Evolutionary conservation across 1,140 invertebrate genomes (phyloP).

Genomic region (Caenorhabditis brenneri): DNA sequence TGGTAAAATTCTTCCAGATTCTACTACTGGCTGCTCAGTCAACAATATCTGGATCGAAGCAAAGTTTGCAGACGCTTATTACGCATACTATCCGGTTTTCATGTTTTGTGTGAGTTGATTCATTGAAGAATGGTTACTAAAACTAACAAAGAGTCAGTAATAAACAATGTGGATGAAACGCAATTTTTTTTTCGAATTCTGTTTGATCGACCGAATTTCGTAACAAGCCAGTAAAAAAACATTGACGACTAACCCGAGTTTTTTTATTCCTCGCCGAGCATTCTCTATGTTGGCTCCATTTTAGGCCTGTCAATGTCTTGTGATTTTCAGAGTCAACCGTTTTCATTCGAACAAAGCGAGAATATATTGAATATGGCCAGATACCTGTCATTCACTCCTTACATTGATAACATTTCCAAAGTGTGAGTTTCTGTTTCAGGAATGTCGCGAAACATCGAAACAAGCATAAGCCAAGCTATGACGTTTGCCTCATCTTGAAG

Average conservation of each 20-base stretch:
- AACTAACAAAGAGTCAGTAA: too few relatives aligned
- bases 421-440: conserved; percentile 80
- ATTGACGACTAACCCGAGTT: too few relatives aligned
- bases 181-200: too few relatives aligned
- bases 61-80: conserved; percentile 86
- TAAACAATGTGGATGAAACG: too few relatives aligned
- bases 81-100: conserved; percentile 92
- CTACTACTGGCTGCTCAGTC: conserved; percentile 90
- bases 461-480: too few relatives aligned
- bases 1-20: conserved; percentile 77
- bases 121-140: too few relatives aligned
- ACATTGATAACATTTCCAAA: conserved; percentile 80
- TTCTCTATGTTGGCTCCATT: too few relatives aligned
- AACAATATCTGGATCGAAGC: conserved; percentile 84
- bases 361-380: conserved; percentile 90
- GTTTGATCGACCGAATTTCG: too few relatives aligned
- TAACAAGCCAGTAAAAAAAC: too few relatives aligned
- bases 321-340: conserved; percentile 89
- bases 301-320: too few relatives aligned
- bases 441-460: neutral
- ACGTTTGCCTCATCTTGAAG: too few relatives aligned
- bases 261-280: too few relatives aligned
- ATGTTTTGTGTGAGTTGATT: conserved; percentile 82
- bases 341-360: conserved; percentile 90
- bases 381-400: conserved; percentile 75